Base-by-base conservation (phyloP, 2,113 vertebrate species). In the Platichthys flesus region DNA sequence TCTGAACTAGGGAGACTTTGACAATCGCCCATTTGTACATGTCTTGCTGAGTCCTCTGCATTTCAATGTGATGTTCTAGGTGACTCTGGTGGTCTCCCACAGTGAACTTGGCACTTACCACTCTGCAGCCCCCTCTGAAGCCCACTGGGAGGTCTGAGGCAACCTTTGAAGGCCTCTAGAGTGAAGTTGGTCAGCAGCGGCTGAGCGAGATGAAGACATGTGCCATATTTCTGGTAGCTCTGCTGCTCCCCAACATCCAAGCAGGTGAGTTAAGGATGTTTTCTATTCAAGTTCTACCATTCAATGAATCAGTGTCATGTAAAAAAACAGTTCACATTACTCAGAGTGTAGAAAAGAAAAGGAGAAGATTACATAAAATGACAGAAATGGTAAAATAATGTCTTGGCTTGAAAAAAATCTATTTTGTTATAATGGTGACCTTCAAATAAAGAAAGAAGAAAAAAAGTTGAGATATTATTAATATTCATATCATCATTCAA, bases 141-240 rank as follows among this genome's bases (percentile, higher is more conserved):
- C 54, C 67, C 72, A 60, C 63, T 21, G 40, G 71, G 71, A 71
- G 65, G 24, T 76, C 72, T 40, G 47, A 2, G 8, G 64, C 61
- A 65, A 45, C 60, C 58, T 63, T 47, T 73, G 49, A 84, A 77
- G 65, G 23, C 71, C 66, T 58, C 24, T 20, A 76, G 56, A 63
- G 60, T 74, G 67, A 77, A 56, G 35, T 5, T 55, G 74, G 60
- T 77, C 72, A 9, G 72, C 23, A 3, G 71, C 49, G 57, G 60
- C 57, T 31, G 23, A 84, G 70, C 77, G 84, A 86, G 67, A 95
- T 94, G 94, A 92, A 83, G 89, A 88, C 52, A 60, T 86, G 74
- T 13, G n/a, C 62, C 14, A 7, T 87, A 58, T 52, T 92, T 13
- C 57, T 91, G 58, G 76, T 84, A 21, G 79, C 73, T 45, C 65